Evolutionary conservation across 2,113 vertebrate species (phyloP).

Genomic region (Rhineura floridana): DNA sequence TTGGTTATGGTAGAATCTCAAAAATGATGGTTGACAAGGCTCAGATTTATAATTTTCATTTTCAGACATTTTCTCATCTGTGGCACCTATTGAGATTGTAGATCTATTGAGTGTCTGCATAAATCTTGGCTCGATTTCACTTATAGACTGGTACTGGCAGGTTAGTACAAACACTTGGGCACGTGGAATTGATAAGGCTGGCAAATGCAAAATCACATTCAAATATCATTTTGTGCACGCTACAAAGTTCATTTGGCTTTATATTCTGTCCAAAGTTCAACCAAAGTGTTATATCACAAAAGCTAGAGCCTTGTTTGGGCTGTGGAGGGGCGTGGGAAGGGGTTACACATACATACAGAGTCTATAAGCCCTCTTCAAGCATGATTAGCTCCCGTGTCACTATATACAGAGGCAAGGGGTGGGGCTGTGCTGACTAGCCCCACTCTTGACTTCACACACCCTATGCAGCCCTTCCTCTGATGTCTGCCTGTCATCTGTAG

Average conservation of each 20-base stretch:
- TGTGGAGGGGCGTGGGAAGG: no score
- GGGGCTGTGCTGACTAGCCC: no score
- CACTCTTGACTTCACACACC: no score
- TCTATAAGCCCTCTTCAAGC: no score
- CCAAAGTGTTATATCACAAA: neutral
- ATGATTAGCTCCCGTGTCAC: no score
- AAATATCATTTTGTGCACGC: neutral
- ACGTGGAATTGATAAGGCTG: neutral
- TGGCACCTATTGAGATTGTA: neutral
- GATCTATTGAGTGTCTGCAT: neutral
- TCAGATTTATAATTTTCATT: conserved; percentile 2
- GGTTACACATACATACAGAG: no score
- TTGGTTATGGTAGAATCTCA: neutral
- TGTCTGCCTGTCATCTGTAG: no score
- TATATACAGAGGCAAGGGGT: no score
- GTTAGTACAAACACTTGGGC: neutral
- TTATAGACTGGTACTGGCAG: neutral
- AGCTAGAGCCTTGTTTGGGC: neutral
- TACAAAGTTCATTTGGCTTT: neutral
- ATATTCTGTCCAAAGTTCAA: neutral
- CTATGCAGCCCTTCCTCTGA: no score
- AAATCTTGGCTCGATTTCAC: neutral
- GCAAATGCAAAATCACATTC: neutral
- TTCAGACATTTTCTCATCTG: conserved; percentile 9
- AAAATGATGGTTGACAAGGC: neutral